Conservation (phyloP, 2,888 invertebrate species). For the Apodemia hepburni region DNA sequence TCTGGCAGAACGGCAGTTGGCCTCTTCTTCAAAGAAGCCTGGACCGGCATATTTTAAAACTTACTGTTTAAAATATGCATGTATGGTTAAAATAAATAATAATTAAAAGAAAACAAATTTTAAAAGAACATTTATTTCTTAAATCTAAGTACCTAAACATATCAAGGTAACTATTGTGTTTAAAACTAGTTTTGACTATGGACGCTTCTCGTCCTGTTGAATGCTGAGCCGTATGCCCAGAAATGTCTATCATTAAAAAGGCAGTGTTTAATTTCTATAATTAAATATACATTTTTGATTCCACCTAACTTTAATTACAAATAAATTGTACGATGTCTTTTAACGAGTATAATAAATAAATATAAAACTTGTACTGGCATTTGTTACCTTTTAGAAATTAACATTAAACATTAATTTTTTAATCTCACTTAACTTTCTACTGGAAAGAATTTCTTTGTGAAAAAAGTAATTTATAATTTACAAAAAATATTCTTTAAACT, state of each 20-base stretch:
- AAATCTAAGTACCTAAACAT: constrained; percentile 58
- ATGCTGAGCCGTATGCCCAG: constrained; percentile 34
- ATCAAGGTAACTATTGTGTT: constrained; percentile 64
- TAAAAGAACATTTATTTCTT: constrained; percentile 40
- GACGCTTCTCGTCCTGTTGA: constrained; percentile 47
- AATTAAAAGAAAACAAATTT: constrained; percentile 13
- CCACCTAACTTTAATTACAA: constrained; percentile 27
- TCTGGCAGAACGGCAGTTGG: no score
- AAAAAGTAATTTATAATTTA: neutral
- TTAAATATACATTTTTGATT: constrained; percentile 33
- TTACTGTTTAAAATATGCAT: neutral
- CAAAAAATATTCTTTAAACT: neutral
- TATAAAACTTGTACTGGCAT: constrained; percentile 8
- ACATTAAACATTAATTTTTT: neutral
- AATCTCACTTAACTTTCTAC: neutral
- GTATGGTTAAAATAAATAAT: neutral
- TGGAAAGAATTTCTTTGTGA: neutral
- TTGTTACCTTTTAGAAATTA: neutral
- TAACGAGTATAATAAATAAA: constrained; percentile 21
- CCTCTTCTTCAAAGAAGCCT: no score
- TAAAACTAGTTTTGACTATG: constrained; percentile 68
- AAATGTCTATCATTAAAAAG: constrained; percentile 51
- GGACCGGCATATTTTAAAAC: no score
- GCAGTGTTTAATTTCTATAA: constrained; percentile 54
- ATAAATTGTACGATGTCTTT: constrained; percentile 22